phyloP scores from a whole-genome alignment of 2,797 vertebrate genomes.

The Sciurus vulgaris region DNA sequence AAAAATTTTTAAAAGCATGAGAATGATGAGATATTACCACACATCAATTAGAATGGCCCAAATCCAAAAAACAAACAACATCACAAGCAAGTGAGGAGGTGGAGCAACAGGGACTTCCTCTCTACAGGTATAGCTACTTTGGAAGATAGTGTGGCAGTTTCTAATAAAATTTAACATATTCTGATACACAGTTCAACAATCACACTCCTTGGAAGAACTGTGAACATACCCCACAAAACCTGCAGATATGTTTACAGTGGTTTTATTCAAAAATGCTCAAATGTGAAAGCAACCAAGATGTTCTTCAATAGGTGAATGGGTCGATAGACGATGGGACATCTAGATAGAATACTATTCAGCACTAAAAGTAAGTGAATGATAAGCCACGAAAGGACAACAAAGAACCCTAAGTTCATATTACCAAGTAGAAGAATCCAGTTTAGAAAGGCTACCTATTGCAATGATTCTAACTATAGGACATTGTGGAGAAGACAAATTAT shows the following conservation, averaged over 20 bases:
- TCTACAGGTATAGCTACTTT: not conserved
- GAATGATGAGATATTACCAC: not conserved
- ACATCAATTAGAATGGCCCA: not conserved
- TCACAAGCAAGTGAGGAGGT: not conserved
- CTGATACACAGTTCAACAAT: not conserved
- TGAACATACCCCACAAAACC: not conserved
- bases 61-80: not conserved
- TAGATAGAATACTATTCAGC: not conserved
- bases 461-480: not conserved
- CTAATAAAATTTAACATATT: not conserved
- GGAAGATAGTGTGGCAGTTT: not conserved
- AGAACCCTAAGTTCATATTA: not conserved
- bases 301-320: not conserved
- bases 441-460: not conserved
- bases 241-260: not conserved
- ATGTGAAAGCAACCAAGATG: constrained; percentile 20
- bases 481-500: not conserved
- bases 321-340: not conserved
- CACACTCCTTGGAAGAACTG: not conserved
- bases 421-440: not conserved
- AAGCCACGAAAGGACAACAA: not conserved
- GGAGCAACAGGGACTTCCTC: no score
- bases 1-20: no score
- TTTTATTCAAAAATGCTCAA: not conserved
- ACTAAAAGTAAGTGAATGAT: not conserved